Percentiles rank a stretch among this genome's conserved stretches.
Evolutionary conservation across 2,888 invertebrate species (phyloP).

Genomic region (Rhodophaea formosa): DNA sequence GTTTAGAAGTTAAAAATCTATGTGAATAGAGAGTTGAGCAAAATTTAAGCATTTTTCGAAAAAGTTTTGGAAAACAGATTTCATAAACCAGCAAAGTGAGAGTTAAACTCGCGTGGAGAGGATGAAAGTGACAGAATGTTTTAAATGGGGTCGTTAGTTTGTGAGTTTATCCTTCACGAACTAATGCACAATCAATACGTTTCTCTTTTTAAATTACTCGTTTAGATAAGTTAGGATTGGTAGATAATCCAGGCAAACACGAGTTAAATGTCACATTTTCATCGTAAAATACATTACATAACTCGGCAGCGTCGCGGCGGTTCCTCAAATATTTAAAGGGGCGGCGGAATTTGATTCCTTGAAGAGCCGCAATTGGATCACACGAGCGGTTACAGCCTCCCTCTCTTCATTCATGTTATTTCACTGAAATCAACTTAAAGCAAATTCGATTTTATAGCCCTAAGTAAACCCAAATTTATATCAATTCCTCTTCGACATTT

Average conservation of each 20-base stretch:
- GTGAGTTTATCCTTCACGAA: too few species aligned
- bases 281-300: constrained; percentile 3
- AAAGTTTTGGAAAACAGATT: too few species aligned
- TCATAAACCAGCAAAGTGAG: too few species aligned
- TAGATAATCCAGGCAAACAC: not conserved
- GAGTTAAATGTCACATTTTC: not conserved
- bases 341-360: constrained; percentile 67
- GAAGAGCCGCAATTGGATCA: constrained; percentile 72
- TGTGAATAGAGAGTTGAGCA: too few species aligned
- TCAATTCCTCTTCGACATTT: constrained; percentile 29
- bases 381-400: constrained; percentile 62
- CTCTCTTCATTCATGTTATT: constrained; percentile 54
- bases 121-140: too few species aligned
- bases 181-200: too few species aligned
- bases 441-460: constrained; percentile 68
- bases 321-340: constrained; percentile 79
- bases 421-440: constrained; percentile 65
- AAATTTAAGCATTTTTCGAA: too few species aligned
- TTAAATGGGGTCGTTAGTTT: too few species aligned
- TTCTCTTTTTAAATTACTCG: too few species aligned
- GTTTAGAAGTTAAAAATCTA: too few species aligned
- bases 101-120: too few species aligned
- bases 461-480: constrained; percentile 61
- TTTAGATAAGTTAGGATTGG: too few species aligned
- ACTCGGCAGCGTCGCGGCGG: constrained; percentile 33